phyloP scores from a whole-genome alignment of 2,888 invertebrate species.

The Mesorhabditis belari region DNA sequence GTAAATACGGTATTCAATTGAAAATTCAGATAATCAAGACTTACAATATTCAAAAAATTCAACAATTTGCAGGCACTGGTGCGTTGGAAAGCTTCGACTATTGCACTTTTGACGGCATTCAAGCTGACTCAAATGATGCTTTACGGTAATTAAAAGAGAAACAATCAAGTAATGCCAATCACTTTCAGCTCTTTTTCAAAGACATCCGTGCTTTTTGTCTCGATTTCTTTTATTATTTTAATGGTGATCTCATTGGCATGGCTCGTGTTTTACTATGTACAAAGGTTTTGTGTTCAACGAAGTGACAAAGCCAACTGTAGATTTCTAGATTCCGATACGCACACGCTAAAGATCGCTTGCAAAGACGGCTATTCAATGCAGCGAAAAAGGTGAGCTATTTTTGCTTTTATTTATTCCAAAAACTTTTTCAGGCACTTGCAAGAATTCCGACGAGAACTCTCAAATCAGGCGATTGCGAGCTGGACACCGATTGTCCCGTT shows the following conservation, averaged over 20 bases:
- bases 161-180: too few relatives aligned
- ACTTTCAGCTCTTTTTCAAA: conserved; percentile 48
- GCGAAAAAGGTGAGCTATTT: conserved; percentile 68
- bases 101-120: too few relatives aligned
- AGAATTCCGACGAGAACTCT: conserved; percentile 84
- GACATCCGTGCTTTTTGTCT: conserved; percentile 74
- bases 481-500: conserved; percentile 80
- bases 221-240: conserved; percentile 85
- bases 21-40: too few relatives aligned
- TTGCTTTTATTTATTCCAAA: background rate
- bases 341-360: conserved; percentile 85
- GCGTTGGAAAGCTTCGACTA: too few relatives aligned
- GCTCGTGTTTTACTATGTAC: conserved; percentile 92
- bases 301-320: background rate
- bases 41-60: too few relatives aligned
- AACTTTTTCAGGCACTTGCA: conserved; percentile 71
- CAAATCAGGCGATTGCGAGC: conserved; percentile 77
- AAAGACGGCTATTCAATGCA: conserved; percentile 77
- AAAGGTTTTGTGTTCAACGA: too few relatives aligned
- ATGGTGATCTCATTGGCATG: conserved; percentile 75
- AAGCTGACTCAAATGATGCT: too few relatives aligned
- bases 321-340: conserved; percentile 74
- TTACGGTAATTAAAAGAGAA: too few relatives aligned
- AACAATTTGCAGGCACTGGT: too few relatives aligned
- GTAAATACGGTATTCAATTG: too few relatives aligned